Evolutionary conservation across 1,140 invertebrate species (phyloP).

Genomic region (Conopomorpha cramerella): DNA sequence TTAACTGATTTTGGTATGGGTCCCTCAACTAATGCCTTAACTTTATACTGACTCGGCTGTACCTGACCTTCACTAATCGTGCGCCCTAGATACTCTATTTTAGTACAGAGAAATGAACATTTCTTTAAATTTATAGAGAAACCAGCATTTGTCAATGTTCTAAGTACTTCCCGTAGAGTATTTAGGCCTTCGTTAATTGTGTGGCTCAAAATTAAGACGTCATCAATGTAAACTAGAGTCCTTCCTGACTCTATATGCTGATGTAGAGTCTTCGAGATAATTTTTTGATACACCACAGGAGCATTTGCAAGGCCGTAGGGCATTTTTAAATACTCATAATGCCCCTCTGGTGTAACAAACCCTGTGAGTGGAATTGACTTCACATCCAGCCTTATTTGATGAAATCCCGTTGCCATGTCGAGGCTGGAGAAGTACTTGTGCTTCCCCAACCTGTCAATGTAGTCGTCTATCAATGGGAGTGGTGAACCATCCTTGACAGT

Average conservation of each 20-base stretch:
- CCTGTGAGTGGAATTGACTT: neutral
- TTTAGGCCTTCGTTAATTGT: neutral
- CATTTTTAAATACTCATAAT: conserved; percentile 1
- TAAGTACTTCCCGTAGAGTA: neutral
- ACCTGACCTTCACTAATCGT: conserved; percentile 12
- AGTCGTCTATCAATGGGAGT: conserved; percentile 35
- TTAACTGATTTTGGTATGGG: conserved; percentile 14
- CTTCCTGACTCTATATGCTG: neutral
- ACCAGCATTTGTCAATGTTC: neutral
- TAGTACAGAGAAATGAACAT: conserved; percentile 1
- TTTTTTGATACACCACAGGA: neutral
- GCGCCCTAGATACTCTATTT: conserved; percentile 1
- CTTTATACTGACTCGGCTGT: conserved; percentile 16
- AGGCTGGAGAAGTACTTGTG: conserved; percentile 1
- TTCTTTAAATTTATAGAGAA: neutral
- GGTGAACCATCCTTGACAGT: conserved; percentile 34
- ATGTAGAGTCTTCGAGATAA: neutral
- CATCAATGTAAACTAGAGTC: neutral
- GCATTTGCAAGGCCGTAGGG: neutral
- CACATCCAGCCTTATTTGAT: neutral
- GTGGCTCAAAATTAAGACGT: neutral
- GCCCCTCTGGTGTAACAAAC: neutral
- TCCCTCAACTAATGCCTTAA: conserved; percentile 18
- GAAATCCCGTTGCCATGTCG: neutral
- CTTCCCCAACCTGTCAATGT: conserved; percentile 1